Base-by-base conservation (phyloP, 37 sponge, comb jelly and placozoan species). In the Spongia lamella region DNA sequence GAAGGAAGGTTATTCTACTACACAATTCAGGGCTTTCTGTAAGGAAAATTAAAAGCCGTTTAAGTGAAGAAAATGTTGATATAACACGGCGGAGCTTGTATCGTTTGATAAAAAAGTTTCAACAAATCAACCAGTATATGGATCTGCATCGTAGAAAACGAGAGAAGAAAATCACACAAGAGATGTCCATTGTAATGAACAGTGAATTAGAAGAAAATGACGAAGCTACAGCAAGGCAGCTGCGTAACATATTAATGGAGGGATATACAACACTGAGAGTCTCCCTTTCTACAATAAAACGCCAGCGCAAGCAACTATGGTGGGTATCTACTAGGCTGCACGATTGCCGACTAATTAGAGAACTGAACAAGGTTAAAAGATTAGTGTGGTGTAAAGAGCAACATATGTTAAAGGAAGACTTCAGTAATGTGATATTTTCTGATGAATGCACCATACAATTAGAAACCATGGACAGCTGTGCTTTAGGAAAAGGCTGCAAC, bases 271-370 rank as follows among this genome's bases (percentile, higher is more conserved):
- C 26, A 20, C 39, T 77, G 26, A 21, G 33, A 22, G 77, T 63
- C 31, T 77, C 77, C 25, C 34, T 43, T 26, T 60, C 72, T 30
- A 70, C 81, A 32, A 37, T 80, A 35, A 34, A 47, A 39, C 17
- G 72, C 25, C 61, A 52, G 4, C 29, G 53, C 30, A 40, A 22
- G 30, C 50, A 70, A 19, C n/a, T n/a, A n/a, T n/a, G n/a, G n/a
- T n/a, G n/a, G n/a, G n/a, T n/a, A n/a, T n/a, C n/a, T n/a, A n/a
- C 52, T 51, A 61, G 35, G 1, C 38, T 63, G 13, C 59, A 51
- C 30, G 70, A 80, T 60, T 80, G 81, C 32, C 81, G 71, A 49
- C 31, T 53, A 26, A 80, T 80, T 32, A 31, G 63, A 35, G 62
- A 80, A 0, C 31, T 21, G 13, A 69, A 80, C 63, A 71, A 80